Evolutionary conservation across 2,113 vertebrate genomes (phyloP).

Genomic region (Galbula dea): DNA sequence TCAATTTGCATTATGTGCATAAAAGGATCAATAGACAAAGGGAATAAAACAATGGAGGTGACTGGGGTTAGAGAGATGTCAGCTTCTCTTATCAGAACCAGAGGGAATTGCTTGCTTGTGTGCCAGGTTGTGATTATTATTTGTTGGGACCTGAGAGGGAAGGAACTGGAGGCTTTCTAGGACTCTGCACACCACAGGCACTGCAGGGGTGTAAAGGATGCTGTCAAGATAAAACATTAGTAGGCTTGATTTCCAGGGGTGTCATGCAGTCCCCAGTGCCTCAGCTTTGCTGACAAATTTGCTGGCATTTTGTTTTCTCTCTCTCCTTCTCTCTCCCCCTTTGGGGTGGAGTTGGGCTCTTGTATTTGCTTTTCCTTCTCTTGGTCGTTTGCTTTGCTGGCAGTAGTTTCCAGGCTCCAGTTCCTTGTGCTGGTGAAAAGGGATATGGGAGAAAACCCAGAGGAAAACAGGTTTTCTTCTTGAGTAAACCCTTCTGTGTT

Average conservation of each 20-base stretch:
- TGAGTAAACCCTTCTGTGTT: background rate
- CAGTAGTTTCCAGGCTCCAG: background rate
- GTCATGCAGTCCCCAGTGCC: background rate
- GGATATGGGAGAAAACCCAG: background rate
- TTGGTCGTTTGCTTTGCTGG: background rate
- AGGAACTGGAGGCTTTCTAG: background rate
- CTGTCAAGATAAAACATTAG: constrained; percentile 28
- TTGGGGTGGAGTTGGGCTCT: background rate
- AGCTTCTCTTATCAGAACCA: constrained; percentile 41
- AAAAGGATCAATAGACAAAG: constrained; percentile 75
- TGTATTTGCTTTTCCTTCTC: background rate
- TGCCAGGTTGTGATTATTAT: constrained; percentile 23
- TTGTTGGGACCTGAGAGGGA: background rate
- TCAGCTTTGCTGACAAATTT: background rate
- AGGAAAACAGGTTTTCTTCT: background rate
- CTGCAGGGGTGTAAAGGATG: background rate
- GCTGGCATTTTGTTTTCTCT: background rate
- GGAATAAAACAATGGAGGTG: constrained; percentile 14
- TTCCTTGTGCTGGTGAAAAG: background rate
- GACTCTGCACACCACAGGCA: background rate
- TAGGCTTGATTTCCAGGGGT: constrained; percentile 23
- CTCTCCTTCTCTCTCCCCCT: background rate
- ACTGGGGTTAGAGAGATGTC: constrained; percentile 36
- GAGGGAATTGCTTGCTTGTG: background rate
- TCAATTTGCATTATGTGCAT: constrained; percentile 76